Evolutionary conservation across 2,888 invertebrate species (phyloP), one percentile per base, ranked within the genome.

Genomic region (Gisinianus flammeolus): DNA sequence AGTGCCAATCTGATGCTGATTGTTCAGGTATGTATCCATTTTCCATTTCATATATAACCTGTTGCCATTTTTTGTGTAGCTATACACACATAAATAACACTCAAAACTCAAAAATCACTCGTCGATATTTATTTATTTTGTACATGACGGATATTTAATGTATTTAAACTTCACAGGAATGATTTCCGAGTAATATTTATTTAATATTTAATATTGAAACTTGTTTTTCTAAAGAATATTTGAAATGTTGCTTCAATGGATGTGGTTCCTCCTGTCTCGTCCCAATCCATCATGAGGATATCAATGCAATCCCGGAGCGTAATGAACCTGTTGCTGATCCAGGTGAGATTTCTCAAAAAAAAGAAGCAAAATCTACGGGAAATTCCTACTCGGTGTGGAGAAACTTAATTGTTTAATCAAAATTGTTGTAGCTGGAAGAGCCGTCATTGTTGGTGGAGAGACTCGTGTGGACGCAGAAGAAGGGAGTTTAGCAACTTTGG

Each of bases 1-100:
- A 93, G 86, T 96, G 96, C 85, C 88, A 89, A 79, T 91, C 91
- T 75, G 96, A 96, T 86, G 93, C 93, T 0, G 94, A 95, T 86
- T 97, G 96, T 86, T 87, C 90, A 69, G 69, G 62, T 62, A 62
- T 12, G 10, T 56, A 58, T 58, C 16, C 1, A 44, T 44, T 44
- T 44, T 44, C 19, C 6, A 44, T 16, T 44, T 44, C 19, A 44
- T 44, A 44, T 44, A 44, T 12, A 44, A 44, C 44, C 44, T 44
- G 44, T 44, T 44, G 44, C 44, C 44, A 16, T 44, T 44, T 35
- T 35, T 35, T 35, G 12, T 44, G n/a, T n/a, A n/a, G n/a, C n/a
- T n/a, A n/a, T n/a, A n/a, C n/a, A n/a, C n/a, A n/a, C n/a, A n/a
- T n/a, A n/a, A n/a, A n/a, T n/a, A n/a, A n/a, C n/a, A n/a, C n/a